Conservation (phyloP, 2,797 vertebrate species). For the Arctocebus calabarensis region DNA sequence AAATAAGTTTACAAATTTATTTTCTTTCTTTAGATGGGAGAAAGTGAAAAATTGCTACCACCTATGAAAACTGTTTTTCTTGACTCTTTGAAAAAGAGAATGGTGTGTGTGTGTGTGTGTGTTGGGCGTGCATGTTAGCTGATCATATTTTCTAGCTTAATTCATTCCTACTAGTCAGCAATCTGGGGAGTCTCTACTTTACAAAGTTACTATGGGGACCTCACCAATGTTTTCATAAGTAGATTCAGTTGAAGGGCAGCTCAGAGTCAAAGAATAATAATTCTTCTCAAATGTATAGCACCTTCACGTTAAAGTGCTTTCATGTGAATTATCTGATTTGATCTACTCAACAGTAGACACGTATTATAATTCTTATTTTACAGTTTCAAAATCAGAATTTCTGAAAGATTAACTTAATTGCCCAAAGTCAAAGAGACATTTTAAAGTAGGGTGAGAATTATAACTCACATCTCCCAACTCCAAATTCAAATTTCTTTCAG, state of each 20-base stretch:
- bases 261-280: slow-evolving; percentile 60
- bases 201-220: background rate
- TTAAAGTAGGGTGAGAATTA: background rate
- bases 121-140: background rate
- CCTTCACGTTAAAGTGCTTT: slow-evolving; percentile 37
- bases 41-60: background rate
- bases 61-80: background rate
- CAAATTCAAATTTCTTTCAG: background rate
- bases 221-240: background rate
- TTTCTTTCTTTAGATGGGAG: background rate
- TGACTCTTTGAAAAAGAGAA: background rate
- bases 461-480: background rate
- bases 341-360: slow-evolving; percentile 21
- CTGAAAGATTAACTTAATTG: slow-evolving; percentile 64
- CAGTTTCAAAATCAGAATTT: slow-evolving; percentile 33
- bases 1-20: background rate
- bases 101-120: background rate
- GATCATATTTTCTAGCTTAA: background rate
- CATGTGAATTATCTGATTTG: slow-evolving; percentile 20
- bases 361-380: slow-evolving; percentile 57
- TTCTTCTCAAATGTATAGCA: background rate
- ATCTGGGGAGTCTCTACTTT: background rate
- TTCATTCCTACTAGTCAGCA: background rate
- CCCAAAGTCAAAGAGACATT: background rate
- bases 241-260: slow-evolving; percentile 44